Percentiles rank a stretch among this genome's conserved stretches.
phyloP scores from a whole-genome alignment of 2,888 invertebrate genomes.

The Acanthosepion lycidas region DNA sequence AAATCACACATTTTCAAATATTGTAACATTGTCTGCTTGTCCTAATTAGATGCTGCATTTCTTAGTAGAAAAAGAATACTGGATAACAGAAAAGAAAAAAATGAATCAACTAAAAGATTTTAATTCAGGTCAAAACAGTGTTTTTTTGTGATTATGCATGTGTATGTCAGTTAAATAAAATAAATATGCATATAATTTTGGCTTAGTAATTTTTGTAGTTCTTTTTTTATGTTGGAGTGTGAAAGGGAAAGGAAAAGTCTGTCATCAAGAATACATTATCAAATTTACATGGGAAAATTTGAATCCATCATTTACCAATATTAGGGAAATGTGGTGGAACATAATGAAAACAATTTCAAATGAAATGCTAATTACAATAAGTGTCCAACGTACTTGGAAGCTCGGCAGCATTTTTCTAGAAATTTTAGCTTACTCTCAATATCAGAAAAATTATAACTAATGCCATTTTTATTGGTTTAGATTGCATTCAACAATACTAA shows the following conservation, averaged over 20 bases:
- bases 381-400: background rate
- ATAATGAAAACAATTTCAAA: background rate
- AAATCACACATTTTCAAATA: conserved; percentile 8
- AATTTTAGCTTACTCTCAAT: background rate
- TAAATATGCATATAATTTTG: background rate
- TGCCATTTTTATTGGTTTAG: background rate
- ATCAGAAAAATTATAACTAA: background rate
- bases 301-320: background rate
- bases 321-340: background rate
- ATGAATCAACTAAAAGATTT: background rate
- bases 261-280: background rate
- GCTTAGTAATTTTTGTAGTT: background rate
- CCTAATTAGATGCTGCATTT: background rate
- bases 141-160: too few species aligned
- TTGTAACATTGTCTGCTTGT: conserved; percentile 3
- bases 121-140: background rate
- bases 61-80: background rate
- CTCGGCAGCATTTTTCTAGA: background rate
- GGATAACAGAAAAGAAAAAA: background rate
- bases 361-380: background rate
- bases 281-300: background rate
- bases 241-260: background rate
- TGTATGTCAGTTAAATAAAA: too few species aligned
- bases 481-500: background rate
- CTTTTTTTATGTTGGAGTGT: background rate